Base-by-base conservation (phyloP, 2,797 vertebrate genomes). In the Alfaro cultratus region DNA sequence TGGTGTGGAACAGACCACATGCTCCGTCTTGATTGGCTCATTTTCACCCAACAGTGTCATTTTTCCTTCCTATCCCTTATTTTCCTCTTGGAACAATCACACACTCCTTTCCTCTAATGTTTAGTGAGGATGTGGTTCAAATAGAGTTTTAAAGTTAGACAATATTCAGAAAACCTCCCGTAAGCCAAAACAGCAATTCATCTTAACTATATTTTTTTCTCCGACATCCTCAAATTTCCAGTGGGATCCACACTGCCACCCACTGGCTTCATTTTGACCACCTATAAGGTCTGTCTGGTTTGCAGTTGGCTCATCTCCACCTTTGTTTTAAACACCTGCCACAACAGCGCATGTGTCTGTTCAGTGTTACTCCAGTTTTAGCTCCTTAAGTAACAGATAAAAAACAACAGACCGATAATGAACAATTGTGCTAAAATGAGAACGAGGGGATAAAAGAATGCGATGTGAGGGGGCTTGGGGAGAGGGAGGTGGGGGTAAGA, bases 1-100 rank as follows among this genome's bases (percentile, higher is more conserved):
- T 92, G 87, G 85, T 87, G 94, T 92, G 93, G 91, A 90, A 93
- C 85, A 62, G 74, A 86, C 85, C 91, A 83, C 88, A 89, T 47
- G 34, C 74, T 72, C 83, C 15, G 23, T 55, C 67, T 79, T 84
- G 77, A 89, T 84, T 88, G 86, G 74, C 78, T 84, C 13, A n/a
- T 85, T 89, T 81, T 68, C 73, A 73, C 36, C 83, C 73, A 75
- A 16, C 73, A 55, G 55, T 23, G 29, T 46, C 23, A 34, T 79
- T 74, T 77, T 51, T 34, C 29, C 75, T 72, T 55, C 36, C 43
- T 29, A 64, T 76, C 72, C 75, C 34, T 51, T 41, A 9, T 43
- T 73, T 79, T 81, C 31, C 67, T 47, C 55, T 26, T 73, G 53
- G 79, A 85, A 75, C 31, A 51, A 79, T 36, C 62, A 18, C 67